These are phyloP conservation scores for Hylia prasina DNA, from an alignment of 2,113 vertebrate species.

Conservation along the genomic window DNA sequence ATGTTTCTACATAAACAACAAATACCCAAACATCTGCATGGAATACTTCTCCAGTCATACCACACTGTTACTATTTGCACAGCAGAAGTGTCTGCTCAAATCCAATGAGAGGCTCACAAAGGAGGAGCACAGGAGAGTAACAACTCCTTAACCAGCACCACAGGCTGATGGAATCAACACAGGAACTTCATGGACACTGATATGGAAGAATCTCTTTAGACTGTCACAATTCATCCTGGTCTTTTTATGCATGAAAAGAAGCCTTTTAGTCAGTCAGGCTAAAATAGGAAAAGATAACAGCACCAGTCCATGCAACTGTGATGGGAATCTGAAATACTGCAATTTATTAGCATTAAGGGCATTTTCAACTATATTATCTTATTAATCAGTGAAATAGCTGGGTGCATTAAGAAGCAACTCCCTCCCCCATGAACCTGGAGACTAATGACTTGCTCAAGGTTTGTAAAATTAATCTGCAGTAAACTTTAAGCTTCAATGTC, in stretches of 20 bases:
- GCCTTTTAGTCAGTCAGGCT: neutral
- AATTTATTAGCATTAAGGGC: neutral
- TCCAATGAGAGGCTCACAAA: neutral
- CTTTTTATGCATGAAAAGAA: neutral
- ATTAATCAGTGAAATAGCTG: neutral
- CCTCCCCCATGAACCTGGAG: neutral
- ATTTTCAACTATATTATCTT: neutral
- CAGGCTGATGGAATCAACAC: neutral
- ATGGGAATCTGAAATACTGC: neutral
- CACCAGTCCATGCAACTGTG: neutral
- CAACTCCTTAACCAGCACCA: neutral
- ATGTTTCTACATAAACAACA: neutral
- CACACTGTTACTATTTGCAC: neutral
- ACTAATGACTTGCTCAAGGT: neutral
- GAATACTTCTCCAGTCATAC: neutral
- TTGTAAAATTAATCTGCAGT: neutral
- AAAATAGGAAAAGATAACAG: neutral
- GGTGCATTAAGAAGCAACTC: neutral
- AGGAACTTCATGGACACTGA: neutral
- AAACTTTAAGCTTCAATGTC: neutral
- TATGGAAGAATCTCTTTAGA: neutral
- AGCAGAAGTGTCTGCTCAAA: neutral
- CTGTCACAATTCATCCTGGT: neutral
- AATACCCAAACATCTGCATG: neutral
- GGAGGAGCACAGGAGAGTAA: neutral